phyloP scores from a whole-genome alignment of 1,140 invertebrate species.

The Stenopsyche tienmushanensis region DNA sequence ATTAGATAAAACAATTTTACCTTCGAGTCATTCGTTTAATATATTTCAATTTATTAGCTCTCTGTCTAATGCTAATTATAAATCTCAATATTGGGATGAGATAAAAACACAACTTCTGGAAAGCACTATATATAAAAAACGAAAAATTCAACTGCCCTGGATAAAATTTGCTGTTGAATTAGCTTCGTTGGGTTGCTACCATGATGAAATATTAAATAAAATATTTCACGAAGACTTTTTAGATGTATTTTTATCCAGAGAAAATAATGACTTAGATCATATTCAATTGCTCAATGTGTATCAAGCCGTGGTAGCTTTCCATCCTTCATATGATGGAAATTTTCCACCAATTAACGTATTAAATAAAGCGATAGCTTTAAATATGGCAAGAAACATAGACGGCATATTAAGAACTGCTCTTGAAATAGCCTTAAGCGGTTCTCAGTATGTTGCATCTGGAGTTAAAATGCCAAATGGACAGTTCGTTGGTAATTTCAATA shows the following conservation, averaged over 20 bases:
- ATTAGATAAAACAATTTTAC: conserved; percentile 46
- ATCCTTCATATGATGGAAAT: conserved; percentile 52
- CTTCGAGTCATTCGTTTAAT: conserved; percentile 43
- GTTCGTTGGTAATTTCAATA: conserved; percentile 30
- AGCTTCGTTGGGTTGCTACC: conserved; percentile 57
- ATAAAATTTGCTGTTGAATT: conserved; percentile 55
- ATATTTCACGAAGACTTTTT: conserved; percentile 55
- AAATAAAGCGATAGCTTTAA: conserved; percentile 10
- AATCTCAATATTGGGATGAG: conserved; percentile 57
- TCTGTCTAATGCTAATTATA: conserved; percentile 59
- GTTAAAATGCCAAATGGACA: conserved; percentile 31
- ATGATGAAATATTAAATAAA: conserved; percentile 53
- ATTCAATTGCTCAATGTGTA: conserved; percentile 57
- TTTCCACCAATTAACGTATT: conserved; percentile 41
- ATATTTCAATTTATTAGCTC: conserved; percentile 55
- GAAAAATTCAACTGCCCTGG: conserved; percentile 50
- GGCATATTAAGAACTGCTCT: conserved; percentile 3
- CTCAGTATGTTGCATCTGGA: conserved; percentile 22
- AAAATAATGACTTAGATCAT: conserved; percentile 51
- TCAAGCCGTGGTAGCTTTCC: conserved; percentile 58
- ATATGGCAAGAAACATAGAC: conserved; percentile 1
- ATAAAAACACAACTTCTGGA: conserved; percentile 50
- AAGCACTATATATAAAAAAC: conserved; percentile 45
- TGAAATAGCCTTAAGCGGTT: conserved; percentile 24
- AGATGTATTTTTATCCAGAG: conserved; percentile 44